Evolutionary conservation across 1,140 invertebrate species (phyloP), one percentile per base, ranked within the genome.

Genomic region (Drosophila ironensis): DNA sequence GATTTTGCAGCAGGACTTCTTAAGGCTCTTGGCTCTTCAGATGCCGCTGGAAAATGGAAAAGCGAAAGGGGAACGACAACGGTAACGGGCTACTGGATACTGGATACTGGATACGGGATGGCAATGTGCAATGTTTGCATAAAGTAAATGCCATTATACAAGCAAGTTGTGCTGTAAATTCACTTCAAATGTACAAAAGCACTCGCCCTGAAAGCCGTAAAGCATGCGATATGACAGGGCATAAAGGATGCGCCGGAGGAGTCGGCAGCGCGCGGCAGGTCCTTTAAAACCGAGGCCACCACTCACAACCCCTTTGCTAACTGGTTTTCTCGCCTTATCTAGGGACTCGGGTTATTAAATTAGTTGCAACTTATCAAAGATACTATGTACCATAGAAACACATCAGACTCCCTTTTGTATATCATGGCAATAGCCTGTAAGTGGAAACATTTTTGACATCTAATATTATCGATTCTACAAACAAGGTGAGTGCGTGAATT

Each of bases 181-280:
- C 66, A 42, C 72, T 82, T 82, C 61, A 82, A 82, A 76, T 82
- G 68, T 69, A 82, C 77, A 69, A 76, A 82, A 82, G 77, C 77
- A 82, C 77, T 82, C 78, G 77, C 78, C 61, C 52, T 82, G 78
- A 82, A 82, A 76, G 77, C 72, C 78, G 73, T 82, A 82, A 82
- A 82, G 61, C 72, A 77, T 72, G 77, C 72, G 51, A 82, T 72
- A 81, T 82, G 77, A 81, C 77, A 81, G 77, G 37, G 72, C 72
- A 84, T 76, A 73, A 84, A 69, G 60, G 61, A 81, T 68, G 73
- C 48, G 37, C 12, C 12, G 28, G 28, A 2, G 28, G 28, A 66
- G 47, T n/a, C 19, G 30, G 25, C 14, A 22, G 11, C 14, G 27
- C 59, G 12, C 19, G 16, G 14, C 41, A 27, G 28, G 24, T 19